Evolutionary conservation across 1,140 invertebrate genomes (phyloP), one percentile per base, ranked within the genome.

Genomic region (Stegodyphus dumicola): DNA sequence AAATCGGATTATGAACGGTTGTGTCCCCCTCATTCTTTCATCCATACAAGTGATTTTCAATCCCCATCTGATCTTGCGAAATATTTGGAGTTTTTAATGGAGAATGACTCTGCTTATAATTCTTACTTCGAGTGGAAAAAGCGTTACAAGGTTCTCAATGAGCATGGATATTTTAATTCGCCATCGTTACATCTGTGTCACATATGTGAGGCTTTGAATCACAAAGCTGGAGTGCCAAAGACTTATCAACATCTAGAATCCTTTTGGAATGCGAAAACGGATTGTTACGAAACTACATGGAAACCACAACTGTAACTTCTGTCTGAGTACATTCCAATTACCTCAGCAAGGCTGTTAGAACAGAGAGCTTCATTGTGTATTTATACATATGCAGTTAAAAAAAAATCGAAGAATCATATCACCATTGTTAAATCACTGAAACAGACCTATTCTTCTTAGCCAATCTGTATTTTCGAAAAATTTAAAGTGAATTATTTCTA

Each of bases 121-220:
- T 65, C 64, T 1, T 88, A 71, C 51, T 86, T 86, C 18, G 67
- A 54, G 5, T 88, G 88, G 88, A 79, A 87, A 33, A 53, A 70
- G 6, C 6, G 88, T 0, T 90, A 80, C 74, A 77, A 87, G 15
- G 88, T 90, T 3, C n/a, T 88, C 0, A 90, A 90, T 79, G 94
- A 95, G 89, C 94, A 95, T 89, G 94, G 94, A 0, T 94, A 94
- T 88, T 94, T 94, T 89, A 92, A 93, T 4, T 92, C 92, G 2
- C 88, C 89, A 1, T 88, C 88, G 10, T 78, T 86, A 73, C 89
- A 90, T 76, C 81, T 89, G 65, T 90, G 90, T 71, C 88, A 88
- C 9, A 84, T 90, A 5, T 90, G 90, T 49, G 89, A 90, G 74
- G 89, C 89, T 49, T 85, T 90, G 10, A 90, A 90, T 70, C 87